A percentile compares a stretch with the other conserved stretches of the same genome.
Conservation (phyloP, 2,888 invertebrate species). For the Diploptera punctata region DNA sequence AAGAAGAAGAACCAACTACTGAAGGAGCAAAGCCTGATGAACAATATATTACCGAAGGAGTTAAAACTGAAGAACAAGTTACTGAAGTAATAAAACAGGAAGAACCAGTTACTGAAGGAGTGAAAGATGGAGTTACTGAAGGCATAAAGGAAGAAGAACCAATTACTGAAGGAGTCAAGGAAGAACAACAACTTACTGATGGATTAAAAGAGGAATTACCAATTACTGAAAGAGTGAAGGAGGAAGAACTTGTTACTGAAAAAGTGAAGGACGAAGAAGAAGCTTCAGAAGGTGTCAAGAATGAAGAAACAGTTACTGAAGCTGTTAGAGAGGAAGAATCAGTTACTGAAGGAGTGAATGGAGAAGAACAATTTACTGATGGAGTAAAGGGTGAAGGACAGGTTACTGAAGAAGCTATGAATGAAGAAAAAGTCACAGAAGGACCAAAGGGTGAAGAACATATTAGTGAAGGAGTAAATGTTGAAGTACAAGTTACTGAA, state of each 20-base stretch:
- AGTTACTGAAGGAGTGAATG: conserved; percentile 4
- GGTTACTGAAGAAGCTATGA: background rate
- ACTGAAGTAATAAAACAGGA: background rate
- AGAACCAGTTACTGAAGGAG: conserved; percentile 45
- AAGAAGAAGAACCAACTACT: conserved; percentile 40
- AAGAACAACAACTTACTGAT: conserved; percentile 16
- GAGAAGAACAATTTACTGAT: too few species aligned
- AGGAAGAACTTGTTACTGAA: conserved; percentile 5
- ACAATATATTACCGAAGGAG: conserved; percentile 31
- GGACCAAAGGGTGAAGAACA: background rate
- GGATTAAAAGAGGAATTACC: conserved; percentile 33
- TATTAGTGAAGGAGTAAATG: conserved; percentile 34
- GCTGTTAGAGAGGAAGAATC: conserved; percentile 1
- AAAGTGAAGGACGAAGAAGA: background rate
- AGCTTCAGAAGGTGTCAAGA: too few species aligned
- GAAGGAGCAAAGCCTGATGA: conserved; percentile 27
- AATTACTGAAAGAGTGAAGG: conserved; percentile 29
- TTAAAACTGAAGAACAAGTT: conserved; percentile 35
- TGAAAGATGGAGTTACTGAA: conserved; percentile 44
- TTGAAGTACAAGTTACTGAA: background rate
- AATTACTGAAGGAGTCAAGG: background rate
- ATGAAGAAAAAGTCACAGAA: conserved; percentile 32
- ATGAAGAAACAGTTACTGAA: too few species aligned
- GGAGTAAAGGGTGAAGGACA: background rate
- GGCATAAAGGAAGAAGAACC: conserved; percentile 13